Percentiles rank a stretch among this genome's conserved stretches.
Conservation (phyloP, 2,113 vertebrate genomes). For the Origma solitaria region DNA sequence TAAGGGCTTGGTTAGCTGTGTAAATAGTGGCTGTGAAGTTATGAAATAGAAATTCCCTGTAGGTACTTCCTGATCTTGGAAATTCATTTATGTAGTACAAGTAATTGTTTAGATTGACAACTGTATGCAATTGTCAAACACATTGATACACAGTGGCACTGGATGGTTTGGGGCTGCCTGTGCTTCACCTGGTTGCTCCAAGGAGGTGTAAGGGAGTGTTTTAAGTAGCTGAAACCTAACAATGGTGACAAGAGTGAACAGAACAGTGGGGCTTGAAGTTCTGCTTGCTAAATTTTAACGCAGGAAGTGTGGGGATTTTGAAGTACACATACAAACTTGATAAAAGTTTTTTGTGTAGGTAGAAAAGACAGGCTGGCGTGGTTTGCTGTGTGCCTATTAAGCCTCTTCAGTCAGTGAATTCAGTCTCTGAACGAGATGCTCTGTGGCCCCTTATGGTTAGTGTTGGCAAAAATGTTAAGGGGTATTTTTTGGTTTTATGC, state of each 20-base stretch:
- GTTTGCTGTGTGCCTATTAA: background rate
- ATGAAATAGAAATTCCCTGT: background rate
- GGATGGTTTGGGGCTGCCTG: background rate
- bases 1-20: background rate
- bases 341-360: background rate
- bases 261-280: background rate
- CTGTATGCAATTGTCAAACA: background rate
- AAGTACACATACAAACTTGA: background rate
- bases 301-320: background rate
- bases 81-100: background rate
- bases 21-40: background rate
- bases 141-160: background rate
- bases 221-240: background rate
- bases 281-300: background rate
- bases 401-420: background rate
- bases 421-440: background rate
- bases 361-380: background rate
- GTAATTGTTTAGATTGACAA: background rate
- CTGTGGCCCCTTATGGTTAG: background rate
- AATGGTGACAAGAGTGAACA: background rate
- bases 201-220: background rate
- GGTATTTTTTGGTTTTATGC: constrained; percentile 49
- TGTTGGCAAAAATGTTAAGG: background rate
- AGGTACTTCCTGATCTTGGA: background rate
- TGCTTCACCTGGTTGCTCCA: background rate